These are phyloP conservation scores for Apodemia hepburni DNA, from an alignment of 2,888 invertebrate species.

Conservation along the genomic window DNA sequence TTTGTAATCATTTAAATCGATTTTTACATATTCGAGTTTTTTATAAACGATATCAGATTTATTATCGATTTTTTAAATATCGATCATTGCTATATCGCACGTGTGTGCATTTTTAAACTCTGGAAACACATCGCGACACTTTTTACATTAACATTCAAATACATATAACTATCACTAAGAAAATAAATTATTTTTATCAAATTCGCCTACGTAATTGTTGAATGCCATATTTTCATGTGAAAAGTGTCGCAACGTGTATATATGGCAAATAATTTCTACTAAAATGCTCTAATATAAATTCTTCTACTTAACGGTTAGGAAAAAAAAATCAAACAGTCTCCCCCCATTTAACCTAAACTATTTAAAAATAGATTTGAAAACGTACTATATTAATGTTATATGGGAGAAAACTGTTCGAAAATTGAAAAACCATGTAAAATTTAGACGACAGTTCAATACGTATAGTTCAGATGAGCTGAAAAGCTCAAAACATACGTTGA, in stretches of 20 bases:
- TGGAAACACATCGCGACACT: conserved; percentile 27
- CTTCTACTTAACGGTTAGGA: conserved; percentile 54
- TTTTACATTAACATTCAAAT: conserved; percentile 21
- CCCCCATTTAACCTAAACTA: conserved; percentile 21
- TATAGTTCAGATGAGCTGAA: conserved; percentile 17
- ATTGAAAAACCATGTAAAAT: conserved; percentile 18
- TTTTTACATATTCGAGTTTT: background rate
- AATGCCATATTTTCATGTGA: conserved; percentile 40
- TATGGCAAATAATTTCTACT: conserved; percentile 52
- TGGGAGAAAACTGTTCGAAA: conserved; percentile 21
- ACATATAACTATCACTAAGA: conserved; percentile 46
- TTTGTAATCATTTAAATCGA: background rate
- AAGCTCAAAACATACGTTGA: conserved; percentile 18
- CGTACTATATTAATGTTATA: conserved; percentile 22
- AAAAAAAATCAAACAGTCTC: conserved; percentile 21
- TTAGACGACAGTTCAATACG: conserved; percentile 10
- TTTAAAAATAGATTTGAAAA: conserved; percentile 29
- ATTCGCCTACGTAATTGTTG: conserved; percentile 48
- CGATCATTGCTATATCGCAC: conserved; percentile 31
- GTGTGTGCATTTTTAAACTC: conserved; percentile 39
- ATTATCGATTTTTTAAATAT: conserved; percentile 1
- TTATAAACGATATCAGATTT: background rate
- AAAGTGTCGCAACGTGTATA: conserved; percentile 42
- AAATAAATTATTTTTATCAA: conserved; percentile 55
- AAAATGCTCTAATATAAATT: conserved; percentile 60